These are phyloP conservation scores for Germaria angustata DNA, from an alignment of 2,888 invertebrate species.

Conservation along the genomic window DNA sequence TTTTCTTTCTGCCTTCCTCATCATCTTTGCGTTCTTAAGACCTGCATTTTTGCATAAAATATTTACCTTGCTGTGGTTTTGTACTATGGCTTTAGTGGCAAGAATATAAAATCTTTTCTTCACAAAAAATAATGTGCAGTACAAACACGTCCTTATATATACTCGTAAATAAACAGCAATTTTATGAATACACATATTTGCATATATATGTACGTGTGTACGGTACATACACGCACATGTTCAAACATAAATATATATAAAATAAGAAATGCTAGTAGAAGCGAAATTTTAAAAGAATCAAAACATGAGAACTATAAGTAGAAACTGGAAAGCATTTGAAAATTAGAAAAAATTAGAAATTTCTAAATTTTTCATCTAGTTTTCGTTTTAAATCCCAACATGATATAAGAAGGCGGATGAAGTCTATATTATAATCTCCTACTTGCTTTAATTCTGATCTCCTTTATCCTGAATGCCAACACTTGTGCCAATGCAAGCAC, in stretches of 20 bases:
- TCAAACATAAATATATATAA: neutral
- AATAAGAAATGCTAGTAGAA: neutral
- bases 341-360: too few relatives aligned
- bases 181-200: neutral
- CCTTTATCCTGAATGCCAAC: too few relatives aligned
- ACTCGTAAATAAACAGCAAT: neutral
- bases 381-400: too few relatives aligned
- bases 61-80: conserved; percentile 64
- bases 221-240: too few relatives aligned
- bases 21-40: neutral
- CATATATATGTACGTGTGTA: too few relatives aligned
- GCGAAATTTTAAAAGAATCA: neutral
- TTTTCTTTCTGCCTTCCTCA: neutral
- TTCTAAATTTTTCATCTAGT: too few relatives aligned
- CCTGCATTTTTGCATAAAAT: conserved; percentile 52
- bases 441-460: too few relatives aligned
- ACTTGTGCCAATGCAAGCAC: too few relatives aligned
- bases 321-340: too few relatives aligned
- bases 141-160: neutral
- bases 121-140: neutral
- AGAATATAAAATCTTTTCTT: neutral
- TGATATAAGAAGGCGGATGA: too few relatives aligned
- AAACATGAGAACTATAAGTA: neutral
- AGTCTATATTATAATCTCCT: too few relatives aligned
- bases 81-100: conserved; percentile 12